Evolutionary conservation across 2,113 vertebrate genomes (phyloP).

Genomic region (Corythaixoides concolor): DNA sequence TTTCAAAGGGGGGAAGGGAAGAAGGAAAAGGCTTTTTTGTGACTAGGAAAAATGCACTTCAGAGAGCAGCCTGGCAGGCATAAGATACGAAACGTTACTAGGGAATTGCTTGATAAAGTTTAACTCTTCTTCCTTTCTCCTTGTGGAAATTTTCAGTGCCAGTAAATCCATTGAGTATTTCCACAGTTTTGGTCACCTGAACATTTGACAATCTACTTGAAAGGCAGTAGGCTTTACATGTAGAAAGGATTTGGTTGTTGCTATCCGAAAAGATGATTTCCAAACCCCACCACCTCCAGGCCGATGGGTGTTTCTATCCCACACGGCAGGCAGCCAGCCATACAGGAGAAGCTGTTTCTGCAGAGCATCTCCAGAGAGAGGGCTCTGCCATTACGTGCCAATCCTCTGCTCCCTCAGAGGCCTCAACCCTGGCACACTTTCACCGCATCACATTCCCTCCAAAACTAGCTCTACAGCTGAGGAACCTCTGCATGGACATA

Average conservation of each 20-base stretch:
- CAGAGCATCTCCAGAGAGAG: background rate
- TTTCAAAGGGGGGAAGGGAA: background rate
- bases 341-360: background rate
- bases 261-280: background rate
- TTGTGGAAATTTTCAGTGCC: background rate
- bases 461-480: background rate
- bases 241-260: background rate
- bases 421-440: fast-evolving
- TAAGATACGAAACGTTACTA: background rate
- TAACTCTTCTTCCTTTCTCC: background rate
- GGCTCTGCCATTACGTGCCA: background rate
- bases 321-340: background rate
- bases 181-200: background rate
- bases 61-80: background rate
- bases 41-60: background rate
- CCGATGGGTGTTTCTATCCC: background rate
- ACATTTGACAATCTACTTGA: background rate
- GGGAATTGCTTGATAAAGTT: background rate
- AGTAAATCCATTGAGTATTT: background rate
- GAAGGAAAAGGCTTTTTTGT: background rate
- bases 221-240: background rate
- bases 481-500: background rate
- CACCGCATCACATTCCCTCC: background rate
- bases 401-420: background rate
- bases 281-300: background rate